phyloP scores from a whole-genome alignment of 2,113 vertebrate genomes.

The Ploceus nigricollis region DNA sequence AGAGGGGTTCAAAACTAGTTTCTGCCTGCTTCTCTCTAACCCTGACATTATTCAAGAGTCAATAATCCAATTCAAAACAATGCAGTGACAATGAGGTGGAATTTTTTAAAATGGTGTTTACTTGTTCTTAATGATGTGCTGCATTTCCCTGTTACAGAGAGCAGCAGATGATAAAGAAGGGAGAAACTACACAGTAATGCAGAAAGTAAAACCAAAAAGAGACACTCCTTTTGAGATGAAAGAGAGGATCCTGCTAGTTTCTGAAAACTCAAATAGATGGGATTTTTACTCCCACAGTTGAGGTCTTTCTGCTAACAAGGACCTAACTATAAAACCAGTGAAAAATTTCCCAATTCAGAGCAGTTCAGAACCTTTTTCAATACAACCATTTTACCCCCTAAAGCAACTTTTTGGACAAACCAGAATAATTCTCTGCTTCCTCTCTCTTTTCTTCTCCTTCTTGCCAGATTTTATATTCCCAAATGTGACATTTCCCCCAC shows the following conservation, averaged over 20 bases:
- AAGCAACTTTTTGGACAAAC: background rate
- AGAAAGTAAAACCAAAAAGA: slow-evolving; percentile 39
- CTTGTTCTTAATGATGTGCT: slow-evolving; percentile 17
- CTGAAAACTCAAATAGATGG: background rate
- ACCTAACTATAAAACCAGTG: background rate
- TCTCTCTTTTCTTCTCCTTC: background rate
- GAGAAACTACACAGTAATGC: background rate
- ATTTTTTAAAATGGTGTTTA: slow-evolving; percentile 6
- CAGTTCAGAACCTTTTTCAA: background rate
- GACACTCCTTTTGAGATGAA: slow-evolving; percentile 12
- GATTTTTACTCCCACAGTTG: background rate
- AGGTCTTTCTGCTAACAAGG: background rate
- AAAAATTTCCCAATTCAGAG: background rate
- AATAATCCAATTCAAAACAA: slow-evolving; percentile 27
- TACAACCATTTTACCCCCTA: background rate
- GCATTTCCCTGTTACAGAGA: background rate
- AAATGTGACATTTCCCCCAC: background rate
- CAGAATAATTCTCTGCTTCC: background rate
- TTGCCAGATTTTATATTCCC: background rate
- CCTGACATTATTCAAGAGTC: slow-evolving; percentile 3
- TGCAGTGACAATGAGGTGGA: background rate
- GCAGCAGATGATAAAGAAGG: background rate
- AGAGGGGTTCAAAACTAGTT: background rate
- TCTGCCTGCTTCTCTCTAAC: background rate
- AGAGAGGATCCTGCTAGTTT: background rate